Evolutionary conservation across 37 sponge, comb jelly and placozoan genomes (phyloP), one percentile per base, ranked within the genome.

Genomic region (Crambe crambe): DNA sequence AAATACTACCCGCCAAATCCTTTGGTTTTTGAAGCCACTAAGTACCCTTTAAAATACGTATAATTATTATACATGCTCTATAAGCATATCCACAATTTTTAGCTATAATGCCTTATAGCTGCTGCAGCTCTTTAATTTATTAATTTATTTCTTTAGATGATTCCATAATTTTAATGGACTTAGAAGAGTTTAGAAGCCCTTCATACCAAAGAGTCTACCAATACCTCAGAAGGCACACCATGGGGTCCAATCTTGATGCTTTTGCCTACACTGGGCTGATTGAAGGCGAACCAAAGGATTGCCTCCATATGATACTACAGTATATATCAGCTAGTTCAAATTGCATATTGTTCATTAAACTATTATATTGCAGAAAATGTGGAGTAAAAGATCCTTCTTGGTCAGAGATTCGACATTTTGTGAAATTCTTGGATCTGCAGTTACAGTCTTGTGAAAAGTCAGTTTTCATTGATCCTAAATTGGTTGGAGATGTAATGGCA

Each of bases 331-430:
- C n/a, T n/a, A 47, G 51, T 47, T 47, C 51, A 15, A 47, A 47
- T 12, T 47, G 12, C 51, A 47, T n/a, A n/a, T n/a, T n/a, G n/a
- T n/a, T n/a, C n/a, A n/a, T n/a, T n/a, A n/a, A n/a, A n/a, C n/a
- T n/a, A n/a, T n/a, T n/a, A n/a, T n/a, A n/a, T n/a, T n/a, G 6
- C 35, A 85, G 85, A 2, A 32, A 85, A 21, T 91, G 89, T 80
- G 85, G 87, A 35, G 44, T 91, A 1, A 20, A 39, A 65, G 80
- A 94, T 77, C 94, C 97, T 9, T 87, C 94, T 1, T 97, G 97
- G 97, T 56, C 86, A 27, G 94, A 91, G 83, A 61, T 97, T 1
- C 64, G 71, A 32, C 83, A 97, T 83, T 97, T 97, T 86, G 88
- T 92, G 37, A 73, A 56, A 22, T 97, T 97, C 51, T 65, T 97